These are phyloP conservation scores for Chionis minor DNA, from an alignment of 2,113 vertebrate species.

Conservation along the genomic window DNA sequence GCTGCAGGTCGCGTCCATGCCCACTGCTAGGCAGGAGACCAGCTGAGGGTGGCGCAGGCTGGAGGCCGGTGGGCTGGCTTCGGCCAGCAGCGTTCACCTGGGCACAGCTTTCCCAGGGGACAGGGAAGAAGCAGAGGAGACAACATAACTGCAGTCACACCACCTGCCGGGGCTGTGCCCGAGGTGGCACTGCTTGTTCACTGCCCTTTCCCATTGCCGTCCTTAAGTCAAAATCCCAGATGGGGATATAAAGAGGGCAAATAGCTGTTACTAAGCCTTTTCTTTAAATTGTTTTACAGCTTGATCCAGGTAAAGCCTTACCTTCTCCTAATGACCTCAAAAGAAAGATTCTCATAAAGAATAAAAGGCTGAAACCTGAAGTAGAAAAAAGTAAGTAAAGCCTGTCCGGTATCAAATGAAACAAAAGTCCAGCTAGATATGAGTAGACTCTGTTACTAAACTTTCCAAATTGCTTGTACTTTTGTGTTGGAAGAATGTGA, in stretches of 20 bases:
- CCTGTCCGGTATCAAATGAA: neutral
- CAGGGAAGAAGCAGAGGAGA: neutral
- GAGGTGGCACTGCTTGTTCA: neutral
- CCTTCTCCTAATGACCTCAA: constrained; percentile 95
- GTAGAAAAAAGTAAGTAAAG: constrained; percentile 92
- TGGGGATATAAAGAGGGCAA: neutral
- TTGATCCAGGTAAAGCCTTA: constrained; percentile 86
- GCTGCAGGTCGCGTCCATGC: neutral
- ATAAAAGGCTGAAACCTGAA: constrained; percentile 96
- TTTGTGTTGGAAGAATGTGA: neutral
- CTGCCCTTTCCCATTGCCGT: neutral
- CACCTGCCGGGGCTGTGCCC: neutral
- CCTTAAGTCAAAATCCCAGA: neutral
- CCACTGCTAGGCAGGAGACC: neutral
- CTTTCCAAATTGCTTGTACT: neutral
- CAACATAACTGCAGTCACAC: neutral
- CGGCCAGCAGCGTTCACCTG: neutral
- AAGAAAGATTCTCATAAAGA: constrained; percentile 98
- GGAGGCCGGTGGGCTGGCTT: neutral
- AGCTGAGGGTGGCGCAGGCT: neutral
- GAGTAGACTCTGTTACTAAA: neutral
- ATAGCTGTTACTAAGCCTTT: neutral
- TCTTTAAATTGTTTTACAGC: constrained; percentile 73
- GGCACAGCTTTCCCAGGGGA: neutral
- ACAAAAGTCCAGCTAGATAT: neutral